These are phyloP conservation scores for Anoura caudifer DNA, from an alignment of 2,113 vertebrate genomes.

Conservation along the genomic window DNA sequence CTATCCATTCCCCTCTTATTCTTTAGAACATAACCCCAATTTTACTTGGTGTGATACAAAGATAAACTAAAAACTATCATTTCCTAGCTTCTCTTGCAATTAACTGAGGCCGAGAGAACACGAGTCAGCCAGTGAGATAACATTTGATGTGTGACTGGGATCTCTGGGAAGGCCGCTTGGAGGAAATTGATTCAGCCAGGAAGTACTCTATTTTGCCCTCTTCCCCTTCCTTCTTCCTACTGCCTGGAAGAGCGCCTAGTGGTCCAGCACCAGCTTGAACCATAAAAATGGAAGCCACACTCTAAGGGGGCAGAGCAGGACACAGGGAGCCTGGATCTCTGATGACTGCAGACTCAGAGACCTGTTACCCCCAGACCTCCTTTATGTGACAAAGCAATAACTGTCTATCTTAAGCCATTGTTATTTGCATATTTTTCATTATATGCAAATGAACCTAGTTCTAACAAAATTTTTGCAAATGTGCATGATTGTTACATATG, in stretches of 20 bases:
- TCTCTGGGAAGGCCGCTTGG: not conserved
- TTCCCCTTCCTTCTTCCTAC: not conserved
- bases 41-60: conserved; percentile 22
- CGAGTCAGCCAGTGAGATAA: not conserved
- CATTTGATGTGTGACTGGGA: not conserved
- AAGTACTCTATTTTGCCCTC: not conserved
- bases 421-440: not conserved
- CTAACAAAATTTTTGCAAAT: not conserved
- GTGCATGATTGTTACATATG: not conserved
- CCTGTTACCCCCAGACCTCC: not conserved
- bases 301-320: not conserved
- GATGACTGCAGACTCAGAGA: not conserved
- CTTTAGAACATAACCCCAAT: not conserved
- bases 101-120: not conserved
- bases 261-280: not conserved
- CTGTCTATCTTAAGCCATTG: not conserved
- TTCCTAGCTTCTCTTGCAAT: not conserved
- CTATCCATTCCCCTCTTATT: not conserved
- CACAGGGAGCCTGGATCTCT: not conserved
- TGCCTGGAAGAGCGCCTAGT: not conserved
- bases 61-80: not conserved
- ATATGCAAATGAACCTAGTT: not conserved
- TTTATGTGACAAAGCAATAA: not conserved
- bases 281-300: not conserved
- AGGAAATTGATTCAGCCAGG: not conserved